Conservation (phyloP, 2,797 vertebrate species). For the Poecile montanus region DNA sequence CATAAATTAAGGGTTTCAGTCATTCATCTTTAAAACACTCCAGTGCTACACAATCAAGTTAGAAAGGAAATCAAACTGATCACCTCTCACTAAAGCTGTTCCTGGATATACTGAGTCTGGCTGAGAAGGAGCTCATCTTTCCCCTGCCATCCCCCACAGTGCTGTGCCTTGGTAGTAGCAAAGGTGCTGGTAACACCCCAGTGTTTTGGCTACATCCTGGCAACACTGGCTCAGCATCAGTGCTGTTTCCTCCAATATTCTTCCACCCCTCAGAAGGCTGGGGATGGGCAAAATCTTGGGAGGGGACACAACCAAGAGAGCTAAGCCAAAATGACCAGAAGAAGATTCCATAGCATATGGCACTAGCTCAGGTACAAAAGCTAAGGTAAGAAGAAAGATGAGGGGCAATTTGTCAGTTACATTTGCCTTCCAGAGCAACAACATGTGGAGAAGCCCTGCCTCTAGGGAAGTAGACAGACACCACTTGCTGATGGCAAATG, state of each 20-base stretch:
- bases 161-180: not conserved
- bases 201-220: not conserved
- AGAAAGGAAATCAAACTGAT: not conserved
- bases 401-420: not conserved
- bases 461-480: rapidly evolving
- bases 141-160: not conserved
- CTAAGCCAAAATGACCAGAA: not conserved
- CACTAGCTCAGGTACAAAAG: not conserved
- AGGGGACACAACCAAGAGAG: not conserved
- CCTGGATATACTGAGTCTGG: not conserved
- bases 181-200: too few species aligned
- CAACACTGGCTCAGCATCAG: rapidly evolving
- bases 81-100: not conserved
- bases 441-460: rapidly evolving
- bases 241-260: not conserved
- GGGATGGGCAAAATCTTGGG: not conserved
- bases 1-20: not conserved
- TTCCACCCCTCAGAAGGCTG: not conserved
- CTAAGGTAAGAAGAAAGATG: not conserved
- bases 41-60: not conserved
- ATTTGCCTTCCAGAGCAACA: not conserved
- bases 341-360: not conserved
- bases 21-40: not conserved
- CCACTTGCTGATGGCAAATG: not conserved
- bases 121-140: not conserved